A percentile compares a stretch with the other conserved stretches of the same genome.
phyloP scores from a whole-genome alignment of 2,888 invertebrate species.

The Drosophila vallismaia region DNA sequence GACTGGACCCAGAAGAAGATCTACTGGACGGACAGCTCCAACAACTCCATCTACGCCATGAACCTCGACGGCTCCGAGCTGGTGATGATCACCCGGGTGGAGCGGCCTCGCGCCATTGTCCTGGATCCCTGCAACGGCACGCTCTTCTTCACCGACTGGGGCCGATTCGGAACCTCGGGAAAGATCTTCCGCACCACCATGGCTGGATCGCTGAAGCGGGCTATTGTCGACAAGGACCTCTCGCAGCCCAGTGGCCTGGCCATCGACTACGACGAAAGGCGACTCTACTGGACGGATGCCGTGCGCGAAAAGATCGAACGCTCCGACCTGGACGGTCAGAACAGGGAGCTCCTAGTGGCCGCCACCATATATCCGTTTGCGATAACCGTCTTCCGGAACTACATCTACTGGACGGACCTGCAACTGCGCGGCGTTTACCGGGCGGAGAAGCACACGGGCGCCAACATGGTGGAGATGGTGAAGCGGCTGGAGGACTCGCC shows the following conservation, averaged over 20 bases:
- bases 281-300: constrained; percentile 98
- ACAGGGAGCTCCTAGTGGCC: constrained; percentile 92
- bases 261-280: constrained; percentile 96
- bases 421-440: constrained; percentile 96
- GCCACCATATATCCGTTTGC: constrained; percentile 98
- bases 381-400: constrained; percentile 94
- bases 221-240: constrained; percentile 94
- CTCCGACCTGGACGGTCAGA: constrained; percentile 93
- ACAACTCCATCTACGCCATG: constrained; percentile 97
- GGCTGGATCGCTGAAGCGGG: constrained; percentile 96
- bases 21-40: constrained; percentile 98
- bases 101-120: constrained; percentile 96
- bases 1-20: constrained; percentile 99
- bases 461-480: constrained; percentile 96
- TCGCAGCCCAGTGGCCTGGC: constrained; percentile 98
- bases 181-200: constrained; percentile 98
- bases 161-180: constrained; percentile 95
- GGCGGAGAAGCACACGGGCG: constrained; percentile 98
- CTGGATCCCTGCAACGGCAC: constrained; percentile 98
- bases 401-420: constrained; percentile 98
- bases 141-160: constrained; percentile 98
- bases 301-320: constrained; percentile 97
- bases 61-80: constrained; percentile 93
- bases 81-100: constrained; percentile 96
- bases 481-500: constrained; percentile 96